phyloP scores from a whole-genome alignment of 1,140 invertebrate species.

The Dysdera silvatica region DNA sequence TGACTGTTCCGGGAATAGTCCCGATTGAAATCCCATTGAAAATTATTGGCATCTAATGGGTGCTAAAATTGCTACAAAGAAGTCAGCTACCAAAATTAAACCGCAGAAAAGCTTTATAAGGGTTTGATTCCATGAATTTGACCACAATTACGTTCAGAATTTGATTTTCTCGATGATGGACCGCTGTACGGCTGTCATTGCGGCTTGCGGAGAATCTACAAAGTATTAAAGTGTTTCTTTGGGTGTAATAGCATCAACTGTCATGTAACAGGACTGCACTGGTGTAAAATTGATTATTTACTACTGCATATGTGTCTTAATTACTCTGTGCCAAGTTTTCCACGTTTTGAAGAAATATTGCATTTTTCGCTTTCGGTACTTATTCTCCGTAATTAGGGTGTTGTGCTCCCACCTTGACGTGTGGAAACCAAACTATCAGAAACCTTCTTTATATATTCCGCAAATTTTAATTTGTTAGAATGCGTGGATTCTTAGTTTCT shows the following conservation, averaged over 20 bases:
- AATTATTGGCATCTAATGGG: background rate
- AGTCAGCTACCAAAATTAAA: background rate
- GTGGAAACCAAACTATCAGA: too few relatives aligned
- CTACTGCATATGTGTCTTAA: background rate
- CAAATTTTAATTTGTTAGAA: too few relatives aligned
- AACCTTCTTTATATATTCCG: too few relatives aligned
- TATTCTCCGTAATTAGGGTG: background rate
- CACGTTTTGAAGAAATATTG: conserved; percentile 1
- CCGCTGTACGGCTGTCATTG: background rate
- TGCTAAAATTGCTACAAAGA: background rate
- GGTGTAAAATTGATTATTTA: background rate
- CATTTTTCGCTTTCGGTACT: background rate
- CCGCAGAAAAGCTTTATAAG: background rate
- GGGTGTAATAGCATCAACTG: background rate
- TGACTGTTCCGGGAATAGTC: background rate
- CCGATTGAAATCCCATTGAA: background rate
- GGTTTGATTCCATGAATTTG: background rate
- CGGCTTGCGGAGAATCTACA: background rate
- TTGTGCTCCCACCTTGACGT: too few relatives aligned
- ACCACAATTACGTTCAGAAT: background rate
- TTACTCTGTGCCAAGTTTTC: background rate
- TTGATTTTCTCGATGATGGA: background rate
- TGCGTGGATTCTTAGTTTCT: too few relatives aligned
- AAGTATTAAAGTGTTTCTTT: background rate
- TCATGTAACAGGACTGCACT: background rate